Conservation (phyloP, 2,113 vertebrate genomes). For the Otolemur garnettii region DNA sequence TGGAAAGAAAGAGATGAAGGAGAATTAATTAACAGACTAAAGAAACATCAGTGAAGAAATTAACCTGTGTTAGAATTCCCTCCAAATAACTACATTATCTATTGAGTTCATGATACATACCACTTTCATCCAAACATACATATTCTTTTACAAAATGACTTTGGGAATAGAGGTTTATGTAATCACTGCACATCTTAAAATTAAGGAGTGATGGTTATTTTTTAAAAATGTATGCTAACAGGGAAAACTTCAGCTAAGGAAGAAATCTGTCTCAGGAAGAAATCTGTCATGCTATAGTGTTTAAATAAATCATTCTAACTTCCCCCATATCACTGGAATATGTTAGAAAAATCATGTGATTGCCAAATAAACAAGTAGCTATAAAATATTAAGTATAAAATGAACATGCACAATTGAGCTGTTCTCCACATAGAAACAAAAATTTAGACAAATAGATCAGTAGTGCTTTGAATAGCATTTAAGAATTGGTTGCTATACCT, state of each 20-base stretch:
- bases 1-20: background rate
- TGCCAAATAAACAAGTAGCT: constrained; percentile 54
- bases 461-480: background rate
- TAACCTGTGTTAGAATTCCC: constrained; percentile 27
- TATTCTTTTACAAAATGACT: constrained; percentile 14
- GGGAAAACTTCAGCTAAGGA: constrained; percentile 58
- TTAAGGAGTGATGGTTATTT: constrained; percentile 76
- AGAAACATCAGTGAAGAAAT: constrained; percentile 32
- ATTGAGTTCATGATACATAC: background rate
- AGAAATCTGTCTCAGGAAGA: constrained; percentile 61
- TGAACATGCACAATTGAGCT: constrained; percentile 21
- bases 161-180: background rate
- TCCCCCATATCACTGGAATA: constrained; percentile 10
- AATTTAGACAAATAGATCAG: background rate
- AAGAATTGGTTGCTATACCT: background rate
- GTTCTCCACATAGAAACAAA: constrained; percentile 3
- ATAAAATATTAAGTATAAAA: constrained; percentile 62
- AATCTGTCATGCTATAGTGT: constrained; percentile 61
- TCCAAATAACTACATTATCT: background rate
- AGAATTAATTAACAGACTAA: constrained; percentile 61
- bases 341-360: constrained; percentile 26
- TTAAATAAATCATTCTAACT: constrained; percentile 73
- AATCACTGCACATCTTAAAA: constrained; percentile 70
- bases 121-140: constrained; percentile 33
- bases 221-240: constrained; percentile 72